Conservation (phyloP, 1,140 invertebrate species). For the Heliconius congener region DNA sequence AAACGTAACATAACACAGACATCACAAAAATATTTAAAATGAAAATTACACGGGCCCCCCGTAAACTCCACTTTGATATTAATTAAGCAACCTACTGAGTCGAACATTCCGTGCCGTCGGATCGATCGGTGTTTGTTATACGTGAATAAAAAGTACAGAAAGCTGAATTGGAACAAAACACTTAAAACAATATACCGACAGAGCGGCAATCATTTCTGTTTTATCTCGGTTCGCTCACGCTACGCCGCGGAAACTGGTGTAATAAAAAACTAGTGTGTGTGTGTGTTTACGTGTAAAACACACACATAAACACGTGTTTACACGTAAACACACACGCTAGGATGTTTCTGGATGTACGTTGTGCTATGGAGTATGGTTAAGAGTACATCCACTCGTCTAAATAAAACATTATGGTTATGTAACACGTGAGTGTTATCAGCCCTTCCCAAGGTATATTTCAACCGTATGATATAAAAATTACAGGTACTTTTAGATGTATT, state of each 20-base stretch:
- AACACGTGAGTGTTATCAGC: neutral
- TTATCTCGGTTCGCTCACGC: conserved; percentile 77
- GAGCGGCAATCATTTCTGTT: conserved; percentile 77
- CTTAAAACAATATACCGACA: conserved; percentile 76
- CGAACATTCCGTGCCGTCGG: conserved; percentile 42
- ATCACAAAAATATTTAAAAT: neutral
- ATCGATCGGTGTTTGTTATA: conserved; percentile 53
- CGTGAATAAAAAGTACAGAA: conserved; percentile 57
- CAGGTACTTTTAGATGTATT: too few species aligned
- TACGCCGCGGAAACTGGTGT: conserved; percentile 68
- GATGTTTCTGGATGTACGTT: conserved; percentile 6
- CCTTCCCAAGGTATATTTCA: neutral
- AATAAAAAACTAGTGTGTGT: conserved; percentile 71
- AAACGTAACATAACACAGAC: neutral
- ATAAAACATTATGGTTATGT: neutral
- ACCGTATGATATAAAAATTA: too few species aligned
- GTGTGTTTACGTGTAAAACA: conserved; percentile 29
- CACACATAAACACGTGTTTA: conserved; percentile 14
- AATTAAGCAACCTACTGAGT: conserved; percentile 45
- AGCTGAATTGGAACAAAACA: conserved; percentile 62
- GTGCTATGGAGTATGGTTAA: neutral
- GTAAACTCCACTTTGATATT: conserved; percentile 22
- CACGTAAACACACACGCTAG: conserved; percentile 17
- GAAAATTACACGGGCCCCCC: neutral
- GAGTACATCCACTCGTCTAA: neutral